These are phyloP conservation scores for Littorina saxatilis DNA, from an alignment of 1,140 invertebrate species.

Conservation along the genomic window DNA sequence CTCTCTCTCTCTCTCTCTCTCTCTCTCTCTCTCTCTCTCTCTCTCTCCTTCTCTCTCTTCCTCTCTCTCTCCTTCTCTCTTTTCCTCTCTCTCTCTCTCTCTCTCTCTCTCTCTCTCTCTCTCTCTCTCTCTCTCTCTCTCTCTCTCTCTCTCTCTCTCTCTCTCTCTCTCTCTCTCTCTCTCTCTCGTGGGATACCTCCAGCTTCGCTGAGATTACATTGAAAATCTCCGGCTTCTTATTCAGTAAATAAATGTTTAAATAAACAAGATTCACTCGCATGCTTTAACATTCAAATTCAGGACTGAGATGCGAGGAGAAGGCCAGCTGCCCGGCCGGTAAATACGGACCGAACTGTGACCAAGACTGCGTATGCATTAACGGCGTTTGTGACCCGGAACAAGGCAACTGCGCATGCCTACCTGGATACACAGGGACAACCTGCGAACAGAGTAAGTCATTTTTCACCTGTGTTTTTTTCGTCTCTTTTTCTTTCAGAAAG, in stretches of 20 bases:
- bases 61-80: background rate
- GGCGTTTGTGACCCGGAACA: background rate
- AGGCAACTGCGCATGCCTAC: conserved; percentile 11
- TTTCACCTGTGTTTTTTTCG: background rate
- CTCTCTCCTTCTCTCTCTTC: background rate
- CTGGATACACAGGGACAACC: conserved; percentile 1
- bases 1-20: background rate
- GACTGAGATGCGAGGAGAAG: conserved; percentile 5
- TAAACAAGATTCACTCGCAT: too few species aligned
- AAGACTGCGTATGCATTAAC: background rate
- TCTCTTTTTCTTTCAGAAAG: background rate
- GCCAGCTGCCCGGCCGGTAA: background rate
- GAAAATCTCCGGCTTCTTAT: too few species aligned
- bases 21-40: background rate
- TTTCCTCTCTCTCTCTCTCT: background rate
- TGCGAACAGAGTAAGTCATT: conserved; percentile 13
- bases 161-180: conserved; percentile 2
- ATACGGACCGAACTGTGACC: conserved; percentile 11
- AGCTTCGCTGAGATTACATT: background rate
- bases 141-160: background rate
- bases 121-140: background rate
- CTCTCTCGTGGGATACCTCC: background rate
- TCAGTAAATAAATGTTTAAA: too few species aligned
- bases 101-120: background rate
- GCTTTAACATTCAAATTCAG: too few species aligned